Evolutionary conservation across 2,113 vertebrate species (phyloP).

Genomic region (Chaetura pelagica): DNA sequence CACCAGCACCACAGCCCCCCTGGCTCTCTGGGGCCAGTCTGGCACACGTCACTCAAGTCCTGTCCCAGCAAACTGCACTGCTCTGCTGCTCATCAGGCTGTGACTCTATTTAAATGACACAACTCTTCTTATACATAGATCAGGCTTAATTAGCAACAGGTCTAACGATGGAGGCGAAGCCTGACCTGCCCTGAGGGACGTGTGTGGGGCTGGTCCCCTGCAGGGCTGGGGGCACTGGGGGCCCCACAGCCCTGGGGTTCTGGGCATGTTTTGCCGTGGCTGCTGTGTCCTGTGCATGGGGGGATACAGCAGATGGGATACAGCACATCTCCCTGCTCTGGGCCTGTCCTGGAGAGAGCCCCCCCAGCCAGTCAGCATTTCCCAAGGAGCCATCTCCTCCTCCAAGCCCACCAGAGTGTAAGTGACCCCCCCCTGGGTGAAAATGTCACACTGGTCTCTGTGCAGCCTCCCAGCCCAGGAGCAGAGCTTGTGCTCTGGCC

Average conservation of each 20-base stretch:
- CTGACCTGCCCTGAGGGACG: not conserved
- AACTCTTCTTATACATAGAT: not conserved
- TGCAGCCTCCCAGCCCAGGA: not conserved
- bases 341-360: not conserved
- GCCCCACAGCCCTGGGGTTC: not conserved
- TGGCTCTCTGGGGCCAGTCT: not conserved
- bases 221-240: not conserved
- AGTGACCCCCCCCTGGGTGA: not conserved
- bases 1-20: too few relatives aligned
- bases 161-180: not conserved
- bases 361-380: not conserved
- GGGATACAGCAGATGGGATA: not conserved
- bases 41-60: not conserved
- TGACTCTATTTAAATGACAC: not conserved
- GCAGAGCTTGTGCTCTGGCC: too few relatives aligned
- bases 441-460: fast-evolving
- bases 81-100: not conserved
- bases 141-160: not conserved
- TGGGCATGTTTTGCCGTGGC: fast-evolving
- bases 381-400: not conserved
- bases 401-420: not conserved
- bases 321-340: not conserved
- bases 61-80: not conserved
- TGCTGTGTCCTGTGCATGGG: not conserved
- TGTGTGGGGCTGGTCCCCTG: not conserved